These are phyloP conservation scores for Crotalus tigris DNA, from an alignment of 2,113 vertebrate genomes.

Conservation along the genomic window DNA sequence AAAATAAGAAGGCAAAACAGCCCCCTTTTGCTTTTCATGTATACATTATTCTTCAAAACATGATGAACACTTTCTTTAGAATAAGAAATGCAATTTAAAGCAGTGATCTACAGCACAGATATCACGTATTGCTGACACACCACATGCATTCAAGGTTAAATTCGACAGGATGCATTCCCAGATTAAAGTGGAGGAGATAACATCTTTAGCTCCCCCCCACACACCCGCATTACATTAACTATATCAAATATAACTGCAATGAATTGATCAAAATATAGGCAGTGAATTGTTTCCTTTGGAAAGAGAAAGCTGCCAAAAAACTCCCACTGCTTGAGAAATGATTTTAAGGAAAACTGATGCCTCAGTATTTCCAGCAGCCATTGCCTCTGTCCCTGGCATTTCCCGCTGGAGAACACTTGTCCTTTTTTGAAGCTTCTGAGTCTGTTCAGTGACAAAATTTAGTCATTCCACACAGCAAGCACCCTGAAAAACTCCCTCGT, in stretches of 20 bases:
- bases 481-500: constrained; percentile 68
- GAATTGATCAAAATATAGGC: constrained; percentile 63
- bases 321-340: constrained; percentile 30
- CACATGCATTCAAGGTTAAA: constrained; percentile 67
- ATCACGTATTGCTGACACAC: constrained; percentile 56
- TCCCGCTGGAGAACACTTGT: constrained; percentile 55
- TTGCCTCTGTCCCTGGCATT: constrained; percentile 66
- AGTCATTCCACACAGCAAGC: constrained; percentile 57
- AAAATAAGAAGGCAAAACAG: constrained; percentile 24
- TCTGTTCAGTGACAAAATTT: constrained; percentile 57
- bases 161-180: constrained; percentile 59
- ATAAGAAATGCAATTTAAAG: constrained; percentile 57
- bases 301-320: constrained; percentile 52
- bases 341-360: constrained; percentile 65
- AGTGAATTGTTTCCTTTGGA: constrained; percentile 60
- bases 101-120: constrained; percentile 33
- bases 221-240: constrained; percentile 31
- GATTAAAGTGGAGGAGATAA: constrained; percentile 45
- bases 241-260: constrained; percentile 54
- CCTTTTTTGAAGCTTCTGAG: constrained; percentile 63
- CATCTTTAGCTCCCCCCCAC: constrained; percentile 1
- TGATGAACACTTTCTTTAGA: constrained; percentile 40
- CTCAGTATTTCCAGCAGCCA: constrained; percentile 58
- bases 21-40: constrained; percentile 49
- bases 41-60: constrained; percentile 37